Percentiles rank a stretch among this genome's conserved stretches.
Evolutionary conservation across 2,888 invertebrate genomes (phyloP).

Genomic region (Lobophora halterata): DNA sequence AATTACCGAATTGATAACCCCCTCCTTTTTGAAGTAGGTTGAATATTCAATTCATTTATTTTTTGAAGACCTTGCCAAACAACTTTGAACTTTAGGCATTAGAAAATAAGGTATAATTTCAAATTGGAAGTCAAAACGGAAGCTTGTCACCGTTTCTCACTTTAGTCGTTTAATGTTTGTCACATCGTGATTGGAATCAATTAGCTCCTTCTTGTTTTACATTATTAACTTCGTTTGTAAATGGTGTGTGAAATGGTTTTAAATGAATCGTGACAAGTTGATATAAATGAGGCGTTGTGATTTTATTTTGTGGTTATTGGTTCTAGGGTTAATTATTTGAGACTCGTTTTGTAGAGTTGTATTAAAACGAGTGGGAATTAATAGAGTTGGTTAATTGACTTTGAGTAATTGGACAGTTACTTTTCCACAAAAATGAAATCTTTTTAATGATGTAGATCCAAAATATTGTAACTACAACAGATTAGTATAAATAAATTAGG

Average conservation of each 20-base stretch:
- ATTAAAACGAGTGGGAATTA: too few species aligned
- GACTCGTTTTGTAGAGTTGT: slow-evolving; percentile 12
- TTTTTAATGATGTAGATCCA: too few species aligned
- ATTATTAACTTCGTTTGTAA: too few species aligned
- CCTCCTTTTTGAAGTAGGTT: too few species aligned
- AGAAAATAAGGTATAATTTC: slow-evolving; percentile 6
- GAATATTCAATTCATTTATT: slow-evolving; percentile 14
- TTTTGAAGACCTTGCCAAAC: slow-evolving; percentile 1
- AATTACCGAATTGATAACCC: too few species aligned
- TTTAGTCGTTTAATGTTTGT: slow-evolving; percentile 37
- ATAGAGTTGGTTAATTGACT: too few species aligned
- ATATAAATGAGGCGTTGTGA: slow-evolving; percentile 15
- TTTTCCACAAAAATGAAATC: too few species aligned
- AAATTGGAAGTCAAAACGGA: slow-evolving; percentile 21
- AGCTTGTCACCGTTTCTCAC: slow-evolving; percentile 33
- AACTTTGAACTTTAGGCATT: background rate
- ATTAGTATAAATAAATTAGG: too few species aligned
- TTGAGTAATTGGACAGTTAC: background rate
- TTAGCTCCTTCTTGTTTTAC: slow-evolving; percentile 38
- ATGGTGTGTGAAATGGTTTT: slow-evolving; percentile 25
- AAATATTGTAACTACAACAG: too few species aligned
- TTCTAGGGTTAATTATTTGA: slow-evolving; percentile 21
- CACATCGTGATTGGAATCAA: slow-evolving; percentile 43
- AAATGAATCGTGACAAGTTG: slow-evolving; percentile 15
- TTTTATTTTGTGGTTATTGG: slow-evolving; percentile 25